phyloP scores from a whole-genome alignment of 64 coral and sea anemone genomes.

The Montipora foliosa region DNA sequence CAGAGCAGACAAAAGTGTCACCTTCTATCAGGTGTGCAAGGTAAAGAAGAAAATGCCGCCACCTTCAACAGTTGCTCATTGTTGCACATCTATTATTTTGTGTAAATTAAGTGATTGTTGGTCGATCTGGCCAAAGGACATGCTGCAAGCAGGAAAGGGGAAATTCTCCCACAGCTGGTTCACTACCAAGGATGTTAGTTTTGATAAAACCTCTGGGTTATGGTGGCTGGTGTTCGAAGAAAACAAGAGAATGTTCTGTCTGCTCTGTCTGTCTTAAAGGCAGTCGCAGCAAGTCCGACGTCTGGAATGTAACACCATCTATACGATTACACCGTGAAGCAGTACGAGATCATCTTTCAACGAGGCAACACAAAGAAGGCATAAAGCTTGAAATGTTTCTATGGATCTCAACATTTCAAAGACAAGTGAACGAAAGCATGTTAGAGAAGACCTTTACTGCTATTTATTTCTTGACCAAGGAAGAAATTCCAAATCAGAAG shows the following conservation, averaged over 20 bases:
- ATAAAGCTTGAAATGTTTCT: too few relatives aligned
- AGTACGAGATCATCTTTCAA: too few relatives aligned
- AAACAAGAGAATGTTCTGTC: background rate
- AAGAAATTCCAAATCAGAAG: too few relatives aligned
- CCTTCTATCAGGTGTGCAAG: constrained; percentile 65
- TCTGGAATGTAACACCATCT: constrained; percentile 22
- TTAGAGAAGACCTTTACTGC: too few relatives aligned
- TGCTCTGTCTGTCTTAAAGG: constrained; percentile 46
- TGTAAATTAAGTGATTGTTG: constrained; percentile 70
- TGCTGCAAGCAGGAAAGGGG: constrained; percentile 32
- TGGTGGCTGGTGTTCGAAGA: constrained; percentile 18
- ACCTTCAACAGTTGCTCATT: constrained; percentile 34
- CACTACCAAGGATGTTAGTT: constrained; percentile 47
- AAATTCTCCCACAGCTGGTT: constrained; percentile 61
- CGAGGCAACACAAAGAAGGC: too few relatives aligned
- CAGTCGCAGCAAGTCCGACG: constrained; percentile 41
- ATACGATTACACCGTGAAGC: too few relatives aligned
- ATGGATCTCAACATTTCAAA: too few relatives aligned
- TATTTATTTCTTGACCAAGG: too few relatives aligned
- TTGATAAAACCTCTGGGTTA: constrained; percentile 46
- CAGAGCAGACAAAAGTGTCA: constrained; percentile 65
- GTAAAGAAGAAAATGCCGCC: constrained; percentile 66
- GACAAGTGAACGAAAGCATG: too few relatives aligned
- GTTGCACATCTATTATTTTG: constrained; percentile 31
- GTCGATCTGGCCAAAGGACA: constrained; percentile 50